Base-by-base conservation (phyloP, 92 coral and sea anemone genomes). In the Blastomussa wellsi region DNA sequence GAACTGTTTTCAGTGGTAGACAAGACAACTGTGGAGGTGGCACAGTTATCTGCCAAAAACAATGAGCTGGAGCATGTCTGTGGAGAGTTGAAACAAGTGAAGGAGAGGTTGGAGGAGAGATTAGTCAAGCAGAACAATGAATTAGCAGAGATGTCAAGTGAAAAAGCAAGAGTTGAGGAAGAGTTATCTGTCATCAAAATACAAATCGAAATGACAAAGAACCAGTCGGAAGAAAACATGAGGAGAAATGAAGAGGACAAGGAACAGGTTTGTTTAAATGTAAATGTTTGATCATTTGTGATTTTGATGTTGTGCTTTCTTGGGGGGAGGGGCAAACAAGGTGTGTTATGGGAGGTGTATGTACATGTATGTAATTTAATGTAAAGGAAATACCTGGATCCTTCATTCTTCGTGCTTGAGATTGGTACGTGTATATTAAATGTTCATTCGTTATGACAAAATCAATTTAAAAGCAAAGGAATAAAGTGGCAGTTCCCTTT, bases 11-110 rank as follows among this genome's bases (percentile, higher is more conserved):
- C 65, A 44, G 13, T 41, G 29, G 86, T 93, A 8, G 92, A 86
- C 22, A 79, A 82, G 13, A 89, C 85, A 44, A 41, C 35, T 13
- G 79, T 84, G 12, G 84, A 64, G 14, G 80, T 79, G n/a, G 67
- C 42, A 10, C 81, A 90, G 32, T 87, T 93, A 37, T 78, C 57
- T 28, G 71, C 72, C 35, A 72, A 80, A 38, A 82, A 80, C 53
- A 60, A 55, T 60, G 90, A 92, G 64, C 79, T 92, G 35, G 82
- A 84, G 37, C 81, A 85, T 38, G 52, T 76, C 7, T 84, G 80
- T 51, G 78, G 77, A 15, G 64, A 72, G 47, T 74, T 86, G 48
- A 77, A 82, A 70, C 60, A 3, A 78, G 37, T 24, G 15, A 24
- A 66, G 44, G 84, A 65, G 65, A 47, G 39, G 42, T 0, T 80